Percentiles rank a stretch among this genome's conserved stretches.
Conservation (phyloP, 92 coral and sea anemone species). For the Porites divaricata region DNA sequence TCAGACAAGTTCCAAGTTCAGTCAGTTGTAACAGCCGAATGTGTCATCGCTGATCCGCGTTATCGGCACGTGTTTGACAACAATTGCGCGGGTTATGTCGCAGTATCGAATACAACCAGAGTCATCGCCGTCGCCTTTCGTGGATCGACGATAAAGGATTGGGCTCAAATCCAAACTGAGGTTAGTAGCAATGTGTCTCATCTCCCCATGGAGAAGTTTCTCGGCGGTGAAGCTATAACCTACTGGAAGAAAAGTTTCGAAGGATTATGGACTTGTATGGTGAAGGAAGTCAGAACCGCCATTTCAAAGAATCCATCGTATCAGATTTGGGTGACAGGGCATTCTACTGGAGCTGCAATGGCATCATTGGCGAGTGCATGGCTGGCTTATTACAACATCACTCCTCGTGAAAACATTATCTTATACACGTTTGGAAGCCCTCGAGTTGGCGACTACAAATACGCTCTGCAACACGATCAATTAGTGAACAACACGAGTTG, state of each 20-base stretch:
- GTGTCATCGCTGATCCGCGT: no score
- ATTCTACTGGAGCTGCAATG: conserved; percentile 61
- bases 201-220: conserved; percentile 34
- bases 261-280: conserved; percentile 31
- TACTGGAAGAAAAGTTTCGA: conserved; percentile 57
- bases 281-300: conserved; percentile 33
- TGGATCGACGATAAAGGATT: no score
- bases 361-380: conserved; percentile 51
- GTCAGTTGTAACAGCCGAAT: conserved; percentile 40
- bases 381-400: conserved; percentile 38
- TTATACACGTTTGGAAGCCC: conserved; percentile 66
- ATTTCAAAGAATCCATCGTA: conserved; percentile 27
- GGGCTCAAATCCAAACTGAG: no score
- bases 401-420: conserved; percentile 34
- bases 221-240: conserved; percentile 57
- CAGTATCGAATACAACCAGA: conserved; percentile 59
- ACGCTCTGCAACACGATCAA: conserved; percentile 57
- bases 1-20: conserved; percentile 42
- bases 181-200: neutral
- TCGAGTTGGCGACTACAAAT: conserved; percentile 52
- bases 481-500: conserved; percentile 55
- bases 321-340: conserved; percentile 60
- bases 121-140: conserved; percentile 69
- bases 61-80: no score
- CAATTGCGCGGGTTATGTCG: conserved; percentile 69